phyloP scores from a whole-genome alignment of 2,888 invertebrate genomes.

The Cheilosia pagana region DNA sequence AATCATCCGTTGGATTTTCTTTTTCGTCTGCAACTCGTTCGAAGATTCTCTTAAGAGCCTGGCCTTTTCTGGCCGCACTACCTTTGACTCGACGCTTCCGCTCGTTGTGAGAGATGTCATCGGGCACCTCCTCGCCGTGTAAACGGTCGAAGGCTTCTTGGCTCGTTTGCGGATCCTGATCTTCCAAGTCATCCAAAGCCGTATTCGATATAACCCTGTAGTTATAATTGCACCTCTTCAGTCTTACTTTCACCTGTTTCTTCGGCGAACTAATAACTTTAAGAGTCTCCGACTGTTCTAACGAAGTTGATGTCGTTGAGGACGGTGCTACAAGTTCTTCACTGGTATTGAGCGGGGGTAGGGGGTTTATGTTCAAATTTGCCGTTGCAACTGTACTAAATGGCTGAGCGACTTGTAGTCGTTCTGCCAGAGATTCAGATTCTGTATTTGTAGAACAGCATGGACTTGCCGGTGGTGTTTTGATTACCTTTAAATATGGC shows the following conservation, averaged over 20 bases:
- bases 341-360: conserved; percentile 18
- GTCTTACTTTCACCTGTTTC: conserved; percentile 37
- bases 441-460: background rate
- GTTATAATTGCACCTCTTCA: conserved; percentile 35
- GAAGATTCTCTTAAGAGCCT: conserved; percentile 34
- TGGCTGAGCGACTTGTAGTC: background rate
- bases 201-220: conserved; percentile 37
- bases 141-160: background rate
- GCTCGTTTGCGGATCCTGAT: background rate
- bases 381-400: background rate
- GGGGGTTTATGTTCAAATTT: background rate
- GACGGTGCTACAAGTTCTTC: conserved; percentile 5
- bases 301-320: background rate
- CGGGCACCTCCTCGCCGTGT: background rate
- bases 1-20: background rate
- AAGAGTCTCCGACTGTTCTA: background rate
- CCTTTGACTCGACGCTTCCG: conserved; percentile 23
- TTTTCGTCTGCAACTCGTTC: conserved; percentile 21
- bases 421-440: conserved; percentile 6
- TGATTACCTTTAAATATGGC: background rate
- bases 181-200: conserved; percentile 15
- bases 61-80: conserved; percentile 29
- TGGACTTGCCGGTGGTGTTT: background rate
- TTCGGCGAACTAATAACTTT: background rate
- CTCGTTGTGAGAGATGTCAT: background rate